Conservation (phyloP, 2,113 vertebrate genomes). For the Syngnathoides biaculeatus region DNA sequence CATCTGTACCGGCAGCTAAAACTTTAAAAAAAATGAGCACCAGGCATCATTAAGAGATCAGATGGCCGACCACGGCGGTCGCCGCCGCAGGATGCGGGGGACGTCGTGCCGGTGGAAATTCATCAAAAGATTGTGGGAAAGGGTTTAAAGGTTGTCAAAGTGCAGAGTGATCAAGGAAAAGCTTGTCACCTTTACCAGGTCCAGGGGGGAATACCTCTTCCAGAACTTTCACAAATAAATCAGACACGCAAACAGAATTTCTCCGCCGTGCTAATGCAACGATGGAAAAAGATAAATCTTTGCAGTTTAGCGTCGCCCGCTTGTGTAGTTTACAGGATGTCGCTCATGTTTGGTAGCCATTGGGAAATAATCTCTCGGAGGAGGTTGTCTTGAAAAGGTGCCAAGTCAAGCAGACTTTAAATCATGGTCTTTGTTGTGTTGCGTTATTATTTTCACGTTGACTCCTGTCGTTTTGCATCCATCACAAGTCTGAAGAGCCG, state of each 20-base stretch:
- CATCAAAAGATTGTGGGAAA: slow-evolving; percentile 24
- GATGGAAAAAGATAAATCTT: background rate
- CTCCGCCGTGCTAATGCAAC: background rate
- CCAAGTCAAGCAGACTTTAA: no score
- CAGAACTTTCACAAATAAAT: background rate
- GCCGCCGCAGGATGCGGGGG: slow-evolving; percentile 14
- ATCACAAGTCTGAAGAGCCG: background rate
- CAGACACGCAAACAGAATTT: background rate
- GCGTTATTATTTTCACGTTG: no score
- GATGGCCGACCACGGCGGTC: slow-evolving; percentile 22
- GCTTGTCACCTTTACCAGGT: slow-evolving; percentile 22
- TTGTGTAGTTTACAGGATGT: background rate
- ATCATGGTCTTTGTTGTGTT: no score
- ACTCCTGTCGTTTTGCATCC: no score
- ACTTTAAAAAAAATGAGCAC: slow-evolving; percentile 33
- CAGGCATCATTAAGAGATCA: slow-evolving; percentile 35
- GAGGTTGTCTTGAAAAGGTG: no score
- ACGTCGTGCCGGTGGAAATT: slow-evolving; percentile 14
- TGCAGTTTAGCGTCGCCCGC: background rate
- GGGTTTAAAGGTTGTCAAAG: slow-evolving; percentile 27
- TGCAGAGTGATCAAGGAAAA: slow-evolving; percentile 24
- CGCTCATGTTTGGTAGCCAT: background rate
- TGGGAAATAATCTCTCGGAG: background rate
- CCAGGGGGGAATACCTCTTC: background rate
- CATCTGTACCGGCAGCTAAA: slow-evolving; percentile 13